Evolutionary conservation across 2,113 vertebrate species (phyloP).

Genomic region (Ancistrus triradiatus): DNA sequence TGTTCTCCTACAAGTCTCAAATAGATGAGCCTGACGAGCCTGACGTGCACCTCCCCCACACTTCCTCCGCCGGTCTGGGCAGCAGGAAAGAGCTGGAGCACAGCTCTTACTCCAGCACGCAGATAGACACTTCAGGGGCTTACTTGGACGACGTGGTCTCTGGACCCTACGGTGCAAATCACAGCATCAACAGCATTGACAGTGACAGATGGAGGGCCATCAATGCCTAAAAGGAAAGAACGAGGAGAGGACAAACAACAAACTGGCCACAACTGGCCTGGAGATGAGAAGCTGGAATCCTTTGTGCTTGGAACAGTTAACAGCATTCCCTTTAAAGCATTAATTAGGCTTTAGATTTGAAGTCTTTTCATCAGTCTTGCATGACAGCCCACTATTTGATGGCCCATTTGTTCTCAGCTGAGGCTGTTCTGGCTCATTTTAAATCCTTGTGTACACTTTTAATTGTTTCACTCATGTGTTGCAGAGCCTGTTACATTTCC

Average conservation of each 20-base stretch:
- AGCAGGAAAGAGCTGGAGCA: conserved; percentile 76
- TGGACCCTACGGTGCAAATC: conserved; percentile 76
- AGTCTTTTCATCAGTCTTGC: conserved; percentile 7
- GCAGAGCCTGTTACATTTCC: not conserved
- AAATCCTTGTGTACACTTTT: conserved; percentile 5
- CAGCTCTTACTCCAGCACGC: conserved; percentile 86
- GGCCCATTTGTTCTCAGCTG: not conserved
- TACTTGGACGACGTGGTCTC: conserved; percentile 90
- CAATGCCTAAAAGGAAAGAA: conserved; percentile 66
- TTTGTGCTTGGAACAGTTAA: not conserved
- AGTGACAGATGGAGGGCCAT: conserved; percentile 91
- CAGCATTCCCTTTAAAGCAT: conserved; percentile 27
- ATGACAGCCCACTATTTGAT: not conserved
- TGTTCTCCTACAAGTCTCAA: conserved; percentile 98
- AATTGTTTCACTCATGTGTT: conserved; percentile 9
- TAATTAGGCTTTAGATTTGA: conserved; percentile 6
- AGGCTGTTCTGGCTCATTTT: not conserved
- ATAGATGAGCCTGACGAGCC: conserved; percentile 91
- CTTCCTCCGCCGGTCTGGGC: conserved; percentile 76
- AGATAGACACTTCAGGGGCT: conserved; percentile 83
- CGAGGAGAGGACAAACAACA: not conserved
- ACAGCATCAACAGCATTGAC: conserved; percentile 87
- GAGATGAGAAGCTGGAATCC: not conserved
- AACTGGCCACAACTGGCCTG: not conserved
- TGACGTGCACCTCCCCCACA: conserved; percentile 89